Conservation (phyloP, 2,888 invertebrate species). For the Tortrix viridana region DNA sequence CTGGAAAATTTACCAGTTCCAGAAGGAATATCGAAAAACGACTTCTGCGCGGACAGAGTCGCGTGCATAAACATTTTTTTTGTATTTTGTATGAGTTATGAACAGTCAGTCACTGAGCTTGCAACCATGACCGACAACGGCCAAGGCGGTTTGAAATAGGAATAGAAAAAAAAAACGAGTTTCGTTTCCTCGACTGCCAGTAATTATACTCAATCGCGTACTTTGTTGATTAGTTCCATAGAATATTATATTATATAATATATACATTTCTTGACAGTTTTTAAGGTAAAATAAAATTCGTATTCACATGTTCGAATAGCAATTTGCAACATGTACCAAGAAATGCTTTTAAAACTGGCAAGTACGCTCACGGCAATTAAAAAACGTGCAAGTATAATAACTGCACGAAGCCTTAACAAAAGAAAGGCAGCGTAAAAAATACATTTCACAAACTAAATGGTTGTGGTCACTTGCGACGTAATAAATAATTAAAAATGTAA, state of each 20-base stretch:
- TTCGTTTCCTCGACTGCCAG: constrained; percentile 21
- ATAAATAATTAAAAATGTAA: too few species aligned
- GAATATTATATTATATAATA: too few species aligned
- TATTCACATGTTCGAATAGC: too few species aligned
- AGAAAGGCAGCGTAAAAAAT: background rate
- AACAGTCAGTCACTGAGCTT: constrained; percentile 16
- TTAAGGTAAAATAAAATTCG: too few species aligned
- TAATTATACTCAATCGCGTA: too few species aligned
- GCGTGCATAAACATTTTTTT: too few species aligned
- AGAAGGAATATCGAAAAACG: too few species aligned
- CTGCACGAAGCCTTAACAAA: background rate
- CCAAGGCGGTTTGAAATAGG: constrained; percentile 31
- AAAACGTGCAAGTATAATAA: background rate
- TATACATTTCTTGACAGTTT: too few species aligned
- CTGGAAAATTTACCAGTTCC: too few species aligned
- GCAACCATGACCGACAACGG: constrained; percentile 26
- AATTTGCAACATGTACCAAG: background rate
- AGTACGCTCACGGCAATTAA: background rate
- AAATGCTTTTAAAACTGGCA: background rate
- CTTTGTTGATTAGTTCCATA: too few species aligned
- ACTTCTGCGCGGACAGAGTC: too few species aligned
- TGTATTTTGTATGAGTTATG: too few species aligned
- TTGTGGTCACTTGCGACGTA: background rate
- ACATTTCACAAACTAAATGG: background rate
- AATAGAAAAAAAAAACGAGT: constrained; percentile 31